These are phyloP conservation scores for Pelobates cultripes DNA, from an alignment of 2,797 vertebrate genomes.

Conservation along the genomic window DNA sequence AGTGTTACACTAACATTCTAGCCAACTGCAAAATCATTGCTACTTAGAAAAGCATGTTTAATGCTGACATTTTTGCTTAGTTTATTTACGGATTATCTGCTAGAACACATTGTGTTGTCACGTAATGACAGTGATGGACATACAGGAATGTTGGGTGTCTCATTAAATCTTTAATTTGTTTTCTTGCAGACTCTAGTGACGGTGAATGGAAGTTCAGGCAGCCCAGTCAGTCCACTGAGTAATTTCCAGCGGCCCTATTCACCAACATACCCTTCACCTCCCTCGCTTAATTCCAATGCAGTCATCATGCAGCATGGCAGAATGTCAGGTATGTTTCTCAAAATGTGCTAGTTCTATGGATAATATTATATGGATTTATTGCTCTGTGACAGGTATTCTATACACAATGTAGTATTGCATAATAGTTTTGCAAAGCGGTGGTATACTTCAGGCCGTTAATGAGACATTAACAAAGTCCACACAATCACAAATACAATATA, in stretches of 20 bases:
- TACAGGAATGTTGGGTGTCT: constrained; percentile 50
- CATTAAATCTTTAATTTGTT: constrained; percentile 52
- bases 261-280: constrained; percentile 83
- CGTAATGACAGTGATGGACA: no score
- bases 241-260: constrained; percentile 89
- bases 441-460: no score
- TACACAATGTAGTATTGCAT: no score
- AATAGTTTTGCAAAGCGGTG: no score
- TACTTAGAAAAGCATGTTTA: background rate
- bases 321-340: constrained; percentile 81
- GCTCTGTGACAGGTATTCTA: no score
- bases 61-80: background rate
- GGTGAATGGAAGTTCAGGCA: constrained; percentile 87
- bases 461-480: no score
- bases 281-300: constrained; percentile 79
- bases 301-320: constrained; percentile 80
- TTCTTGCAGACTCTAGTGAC: constrained; percentile 83
- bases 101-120: no score
- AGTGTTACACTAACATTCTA: background rate
- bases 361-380: no score
- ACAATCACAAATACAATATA: no score
- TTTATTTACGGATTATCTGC: no score
- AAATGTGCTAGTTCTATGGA: background rate
- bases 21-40: background rate
- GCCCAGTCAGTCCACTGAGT: constrained; percentile 76